These are phyloP conservation scores for Semnopithecus entellus DNA, from an alignment of 2,113 vertebrate genomes.

Conservation along the genomic window DNA sequence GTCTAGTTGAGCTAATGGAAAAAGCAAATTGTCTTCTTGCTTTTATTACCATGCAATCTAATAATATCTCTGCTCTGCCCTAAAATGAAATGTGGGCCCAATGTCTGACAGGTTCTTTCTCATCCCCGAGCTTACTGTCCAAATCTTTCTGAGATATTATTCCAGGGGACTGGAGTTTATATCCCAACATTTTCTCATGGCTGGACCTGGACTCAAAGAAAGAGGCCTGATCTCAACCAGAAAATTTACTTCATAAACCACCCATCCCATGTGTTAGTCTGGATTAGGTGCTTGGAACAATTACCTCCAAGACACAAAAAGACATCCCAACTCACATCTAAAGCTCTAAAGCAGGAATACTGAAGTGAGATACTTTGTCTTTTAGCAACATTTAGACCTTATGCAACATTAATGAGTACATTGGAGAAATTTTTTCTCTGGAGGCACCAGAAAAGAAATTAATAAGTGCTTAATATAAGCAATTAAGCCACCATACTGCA, in stretches of 20 bases:
- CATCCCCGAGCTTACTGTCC: background rate
- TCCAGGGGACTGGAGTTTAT: background rate
- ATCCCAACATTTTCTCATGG: background rate
- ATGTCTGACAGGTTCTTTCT: background rate
- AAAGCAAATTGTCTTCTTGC: conserved; percentile 20
- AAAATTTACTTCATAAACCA: background rate
- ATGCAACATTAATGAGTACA: background rate
- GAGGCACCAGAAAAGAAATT: too few species aligned
- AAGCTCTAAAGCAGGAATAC: conserved; percentile 8
- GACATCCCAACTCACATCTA: background rate
- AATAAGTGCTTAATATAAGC: background rate
- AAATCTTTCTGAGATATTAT: background rate
- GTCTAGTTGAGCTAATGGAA: background rate
- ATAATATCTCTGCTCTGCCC: background rate
- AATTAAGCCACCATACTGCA: background rate
- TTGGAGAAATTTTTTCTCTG: background rate
- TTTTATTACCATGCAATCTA: background rate
- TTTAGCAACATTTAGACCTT: background rate
- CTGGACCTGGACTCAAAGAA: background rate
- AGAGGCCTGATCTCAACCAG: conserved; percentile 7
- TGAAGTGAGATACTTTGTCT: background rate
- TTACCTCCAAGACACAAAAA: background rate
- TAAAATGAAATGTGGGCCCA: background rate
- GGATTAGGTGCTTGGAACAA: background rate
- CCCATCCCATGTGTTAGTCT: background rate